Evolutionary conservation across 2,888 invertebrate species (phyloP), one percentile per base, ranked within the genome.

Genomic region (Megastigmus dorsalis): DNA sequence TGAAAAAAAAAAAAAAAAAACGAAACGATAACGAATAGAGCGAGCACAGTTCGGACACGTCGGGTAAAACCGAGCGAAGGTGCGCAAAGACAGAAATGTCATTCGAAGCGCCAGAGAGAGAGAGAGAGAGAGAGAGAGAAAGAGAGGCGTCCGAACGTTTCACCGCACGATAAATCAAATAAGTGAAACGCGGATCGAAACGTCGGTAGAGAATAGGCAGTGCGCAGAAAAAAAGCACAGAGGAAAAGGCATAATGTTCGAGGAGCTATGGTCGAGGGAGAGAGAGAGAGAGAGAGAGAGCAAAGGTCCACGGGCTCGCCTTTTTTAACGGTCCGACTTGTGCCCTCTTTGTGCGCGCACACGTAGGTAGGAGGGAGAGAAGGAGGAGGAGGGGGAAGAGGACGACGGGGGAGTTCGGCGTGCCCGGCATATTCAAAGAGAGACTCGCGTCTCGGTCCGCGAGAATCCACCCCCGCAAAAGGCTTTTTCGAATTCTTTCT

Each of bases 341-440:
- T 13, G n/a, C 0, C 18, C 10, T 9, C 13, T 6, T 15, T 28
- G 33, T 26, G 57, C 26, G 28, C 33, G 30, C n/a, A 23, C 13
- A 59, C 33, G 33, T 33, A 18, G n/a, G 41, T 48, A 26, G 55
- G 1, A 30, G 65, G 57, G 20, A 18, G 41, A 33, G 10, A 10
- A 20, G 30, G 3, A 52, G 50, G 28, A n/a, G n/a, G n/a, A n/a
- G n/a, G n/a, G n/a, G n/a, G n/a, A n/a, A n/a, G n/a, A n/a, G n/a
- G n/a, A n/a, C n/a, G n/a, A n/a, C 13, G 33, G 48, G 36, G n/a
- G 38, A 30, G 36, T 43, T 23, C 66, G 69, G 36, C 74, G 74
- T 79, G 77, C 73, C 62, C 55, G 57, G 76, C 75, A 78, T 78
- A 78, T 76, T 69, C 71, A 76, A 78, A 52, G 18, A 52, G 18